These are phyloP conservation scores for Ips typographus DNA, from an alignment of 1,140 invertebrate species.

Conservation along the genomic window DNA sequence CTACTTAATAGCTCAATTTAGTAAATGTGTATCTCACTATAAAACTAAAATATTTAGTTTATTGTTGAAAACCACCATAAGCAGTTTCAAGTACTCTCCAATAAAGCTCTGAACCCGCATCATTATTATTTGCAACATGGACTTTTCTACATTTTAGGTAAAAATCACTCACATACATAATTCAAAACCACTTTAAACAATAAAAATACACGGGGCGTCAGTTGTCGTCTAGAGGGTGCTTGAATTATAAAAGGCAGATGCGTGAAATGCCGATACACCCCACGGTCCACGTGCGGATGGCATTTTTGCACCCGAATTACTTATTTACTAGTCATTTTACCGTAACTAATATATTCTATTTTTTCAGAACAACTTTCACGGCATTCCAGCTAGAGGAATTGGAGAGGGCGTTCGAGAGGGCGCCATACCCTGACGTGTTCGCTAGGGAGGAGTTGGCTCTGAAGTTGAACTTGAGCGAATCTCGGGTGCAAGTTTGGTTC, in stretches of 20 bases:
- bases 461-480: conserved; percentile 88
- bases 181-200: conserved; percentile 25
- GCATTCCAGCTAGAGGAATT: conserved; percentile 93
- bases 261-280: not conserved
- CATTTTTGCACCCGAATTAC: conserved; percentile 4
- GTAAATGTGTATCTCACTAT: too few species aligned
- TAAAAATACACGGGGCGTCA: conserved; percentile 13
- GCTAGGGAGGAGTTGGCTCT: conserved; percentile 91
- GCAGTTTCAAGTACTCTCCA: too few species aligned
- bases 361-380: conserved; percentile 90
- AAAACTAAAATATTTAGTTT: too few species aligned
- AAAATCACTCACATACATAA: conserved; percentile 9
- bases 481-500: conserved; percentile 91
- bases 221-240: conserved; percentile 12
- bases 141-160: not conserved
- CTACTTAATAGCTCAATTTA: too few species aligned
- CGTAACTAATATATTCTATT: conserved; percentile 22
- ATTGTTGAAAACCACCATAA: too few species aligned
- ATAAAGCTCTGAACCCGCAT: too few species aligned
- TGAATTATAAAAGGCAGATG: conserved; percentile 15
- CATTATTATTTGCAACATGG: too few species aligned
- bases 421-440: conserved; percentile 96
- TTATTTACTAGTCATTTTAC: conserved; percentile 6
- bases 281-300: not conserved
- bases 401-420: conserved; percentile 90